Evolutionary conservation across 2,888 invertebrate genomes (phyloP), one percentile per base, ranked within the genome.

Genomic region (Coenonympha glycerion): DNA sequence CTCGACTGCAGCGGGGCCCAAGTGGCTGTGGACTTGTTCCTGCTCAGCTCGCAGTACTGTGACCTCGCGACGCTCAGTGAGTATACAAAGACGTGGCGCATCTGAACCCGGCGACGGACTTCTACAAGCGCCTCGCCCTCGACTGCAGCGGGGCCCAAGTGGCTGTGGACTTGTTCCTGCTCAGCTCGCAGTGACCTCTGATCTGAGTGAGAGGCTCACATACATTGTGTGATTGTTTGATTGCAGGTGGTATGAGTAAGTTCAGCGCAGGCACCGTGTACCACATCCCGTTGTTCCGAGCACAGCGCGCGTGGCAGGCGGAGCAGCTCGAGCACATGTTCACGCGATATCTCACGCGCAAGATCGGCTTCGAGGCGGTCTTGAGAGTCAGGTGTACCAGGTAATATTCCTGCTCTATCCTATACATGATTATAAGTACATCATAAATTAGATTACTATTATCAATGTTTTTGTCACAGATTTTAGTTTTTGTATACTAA

Each of bases 291-390:
- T 89, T 96, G 69, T 97, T 95, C 85, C 91, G 92, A 62, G 89
- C 90, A 22, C 85, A 91, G 16, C 93, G 94, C 56, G 80, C 88
- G 6, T 88, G 92, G 60, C 90, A 94, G 68, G 90, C 92, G 5
- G 93, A 93, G 48, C 90, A 91, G 49, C 92, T 98, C 54, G 91
- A 92, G 55, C 88, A 91, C 48, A 92, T 92, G 76, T 86, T 99
- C 21, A 90, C 92, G 31, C 89, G 99, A 9, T 99, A 99, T 86
- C 88, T 99, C 49, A 95, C 95, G 0, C 89, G 99, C 60, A 99
- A 99, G 89, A 96, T 99, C 59, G 99, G 99, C 39, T 98, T 99
- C 76, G 99, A 99, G 77, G 97, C 99, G 3, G 99, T 99, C 16
- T 97, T 99, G 96, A 89, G 99, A 64, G 93, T 99, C 59, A 90